Base-by-base conservation (phyloP, 37 sponge, comb jelly and placozoan genomes). In the Amphimedon queenslandica region DNA sequence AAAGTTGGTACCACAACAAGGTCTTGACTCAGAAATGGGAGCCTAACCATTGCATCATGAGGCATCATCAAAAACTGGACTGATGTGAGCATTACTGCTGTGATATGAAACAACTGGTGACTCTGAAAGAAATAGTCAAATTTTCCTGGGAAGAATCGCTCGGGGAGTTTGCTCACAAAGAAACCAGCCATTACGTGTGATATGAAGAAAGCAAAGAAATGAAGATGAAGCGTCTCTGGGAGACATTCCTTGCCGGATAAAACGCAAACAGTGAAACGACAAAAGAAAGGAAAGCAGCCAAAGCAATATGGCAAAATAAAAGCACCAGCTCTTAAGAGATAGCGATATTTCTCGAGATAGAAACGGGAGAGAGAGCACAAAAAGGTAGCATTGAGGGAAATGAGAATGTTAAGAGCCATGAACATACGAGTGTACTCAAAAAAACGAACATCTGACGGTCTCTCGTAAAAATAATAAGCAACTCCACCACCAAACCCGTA, bases 401-500 rank as follows among this genome's bases (percentile, higher is more conserved):
- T 35, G 39, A 35, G n/a, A 31, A 38, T 23, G 20, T 67, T 10
- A 8, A 33, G 37, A 23, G 39, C 39, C 5, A 67, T 10, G 6
- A 40, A 28, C 6, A 23, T 40, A 8, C 41, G 31, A 10, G 13
- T 38, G 41, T 38, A 67, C n/a, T 13, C 21, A 28, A 40, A 67
- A 5, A 67, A 67, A 13, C 23, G 5, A 10, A 35, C 16, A 29
- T 16, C 28, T 23, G 31, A 28, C 0, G 80, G 87, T 28, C 87
- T 37, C 18, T 71, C 72, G 24, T 82, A 82, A 40, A 67, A 86
- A 55, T 31, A 83, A 55, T 29, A 47, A 1, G 71, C 76, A 10
- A 86, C 37, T 20, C 40, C 32, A 2, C 37, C 74, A 1, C 75
- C 71, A 33, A 82, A 60, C 4, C 55, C 66, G 73, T 81, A 74